phyloP scores from a whole-genome alignment of 1,140 invertebrate species.

The Thaumatotibia leucotreta region DNA sequence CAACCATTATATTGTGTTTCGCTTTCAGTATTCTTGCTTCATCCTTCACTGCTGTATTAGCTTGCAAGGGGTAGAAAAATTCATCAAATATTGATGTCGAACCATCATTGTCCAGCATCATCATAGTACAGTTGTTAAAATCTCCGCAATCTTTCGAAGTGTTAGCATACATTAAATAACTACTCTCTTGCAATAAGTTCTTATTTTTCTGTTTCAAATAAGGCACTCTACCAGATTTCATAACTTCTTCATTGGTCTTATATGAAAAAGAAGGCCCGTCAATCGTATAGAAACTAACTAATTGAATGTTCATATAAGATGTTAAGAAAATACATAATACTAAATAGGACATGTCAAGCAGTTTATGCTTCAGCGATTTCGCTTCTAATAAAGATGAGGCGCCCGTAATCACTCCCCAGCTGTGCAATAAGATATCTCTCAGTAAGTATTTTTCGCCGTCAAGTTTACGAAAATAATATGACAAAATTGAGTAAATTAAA shows the following conservation, averaged over 20 bases:
- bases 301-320: constrained; percentile 45
- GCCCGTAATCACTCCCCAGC: constrained; percentile 51
- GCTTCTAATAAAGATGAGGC: constrained; percentile 36
- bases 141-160: constrained; percentile 36
- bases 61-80: constrained; percentile 38
- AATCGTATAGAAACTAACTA: constrained; percentile 56
- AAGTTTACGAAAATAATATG: constrained; percentile 37
- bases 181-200: constrained; percentile 46
- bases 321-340: constrained; percentile 46
- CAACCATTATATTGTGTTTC: constrained; percentile 37
- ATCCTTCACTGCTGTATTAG: constrained; percentile 34
- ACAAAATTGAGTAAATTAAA: constrained; percentile 34
- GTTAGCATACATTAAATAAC: constrained; percentile 40
- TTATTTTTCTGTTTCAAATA: constrained; percentile 35
- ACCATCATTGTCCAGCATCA: constrained; percentile 37
- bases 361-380: constrained; percentile 43
- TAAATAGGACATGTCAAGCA: constrained; percentile 44
- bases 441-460: constrained; percentile 33
- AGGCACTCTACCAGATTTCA: constrained; percentile 33
- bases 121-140: constrained; percentile 40
- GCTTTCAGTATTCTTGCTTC: constrained; percentile 48
- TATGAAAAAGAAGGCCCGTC: constrained; percentile 36
- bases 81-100: constrained; percentile 38
- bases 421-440: constrained; percentile 34
- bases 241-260: constrained; percentile 42